A percentile compares a stretch with the other conserved stretches of the same genome.
These are phyloP conservation scores for Timema cristinae DNA, from an alignment of 2,888 invertebrate species.

Conservation along the genomic window DNA sequence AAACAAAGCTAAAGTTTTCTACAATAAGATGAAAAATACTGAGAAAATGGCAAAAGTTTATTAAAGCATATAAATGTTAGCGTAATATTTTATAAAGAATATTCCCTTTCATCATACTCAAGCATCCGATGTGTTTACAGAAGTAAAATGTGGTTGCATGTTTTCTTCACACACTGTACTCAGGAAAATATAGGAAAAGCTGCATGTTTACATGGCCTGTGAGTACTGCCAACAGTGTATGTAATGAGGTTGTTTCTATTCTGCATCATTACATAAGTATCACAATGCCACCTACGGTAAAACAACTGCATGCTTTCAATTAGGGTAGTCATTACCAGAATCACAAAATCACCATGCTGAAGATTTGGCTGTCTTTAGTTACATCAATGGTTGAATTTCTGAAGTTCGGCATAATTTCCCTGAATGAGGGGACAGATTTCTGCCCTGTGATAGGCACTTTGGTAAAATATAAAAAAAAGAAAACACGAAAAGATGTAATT, in stretches of 20 bases:
- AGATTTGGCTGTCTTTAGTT: slow-evolving; percentile 3
- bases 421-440: slow-evolving; percentile 9
- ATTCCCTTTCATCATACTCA: neutral
- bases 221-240: slow-evolving; percentile 1
- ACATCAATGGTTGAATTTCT: neutral
- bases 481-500: neutral
- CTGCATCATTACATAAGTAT: slow-evolving; percentile 6
- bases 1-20: neutral
- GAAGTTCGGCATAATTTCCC: slow-evolving; percentile 8
- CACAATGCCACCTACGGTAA: neutral
- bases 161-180: neutral
- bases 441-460: slow-evolving; percentile 6
- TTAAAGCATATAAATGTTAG: neutral
- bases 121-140: neutral
- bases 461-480: neutral
- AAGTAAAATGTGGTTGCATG: neutral
- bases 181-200: neutral
- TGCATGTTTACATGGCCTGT: neutral
- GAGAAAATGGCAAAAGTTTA: neutral
- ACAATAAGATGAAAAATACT: neutral
- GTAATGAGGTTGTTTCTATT: slow-evolving; percentile 14
- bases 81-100: neutral
- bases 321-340: slow-evolving; percentile 12
- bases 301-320: slow-evolving; percentile 7
- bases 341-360: slow-evolving; percentile 11